Base-by-base conservation (phyloP, 2,888 invertebrate species). In the Cataglyphis altisquamis region DNA sequence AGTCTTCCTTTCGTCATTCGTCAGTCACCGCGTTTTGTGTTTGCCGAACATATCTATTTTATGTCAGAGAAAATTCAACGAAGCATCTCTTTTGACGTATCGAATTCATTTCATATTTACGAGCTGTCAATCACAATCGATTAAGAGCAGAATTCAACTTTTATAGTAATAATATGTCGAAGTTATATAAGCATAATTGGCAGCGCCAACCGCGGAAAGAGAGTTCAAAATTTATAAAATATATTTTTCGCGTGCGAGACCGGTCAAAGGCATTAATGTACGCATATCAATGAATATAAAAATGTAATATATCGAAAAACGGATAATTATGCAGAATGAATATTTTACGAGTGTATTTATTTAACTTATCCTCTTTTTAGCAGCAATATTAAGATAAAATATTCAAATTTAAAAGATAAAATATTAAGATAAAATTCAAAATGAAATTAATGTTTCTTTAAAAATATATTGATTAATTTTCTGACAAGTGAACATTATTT, bases 1-100 rank as follows among this genome's bases (percentile, higher is more conserved):
- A 57, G 80, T 62, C 70, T 78, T 82, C 74, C 67, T 80, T 84
- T 84, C 74, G 86, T 84, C 86, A 87, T 82, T 86, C 86, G 86
- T 87, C 87, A 84, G 62, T 36, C 55, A 36, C 25, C 29, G 41
- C 52, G 45, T 81, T 45, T 39, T 66, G n/a, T 52, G 60, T 63
- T 66, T 52, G n/a, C n/a, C 48, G 63, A 63, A 72, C 41, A 29
- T 60, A 60, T 64, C 75, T 66, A 80, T 84, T 86, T 72, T n/a
- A 32, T 5, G 29, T 29, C 36, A 45, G 36, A 41, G 45, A 25
- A 52, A 80, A 39, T 63, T 41, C 66, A 52, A 66, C 72, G 25
- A 60, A 60, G 55, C 57, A 39, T 39, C 60, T 60, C 39, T 25
- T 68, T 75, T 70, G 32, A 48, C 36, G 36, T 63, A 52, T 25